phyloP scores from a whole-genome alignment of 2,888 invertebrate genomes.

The Melangyna quadrimaculata region DNA sequence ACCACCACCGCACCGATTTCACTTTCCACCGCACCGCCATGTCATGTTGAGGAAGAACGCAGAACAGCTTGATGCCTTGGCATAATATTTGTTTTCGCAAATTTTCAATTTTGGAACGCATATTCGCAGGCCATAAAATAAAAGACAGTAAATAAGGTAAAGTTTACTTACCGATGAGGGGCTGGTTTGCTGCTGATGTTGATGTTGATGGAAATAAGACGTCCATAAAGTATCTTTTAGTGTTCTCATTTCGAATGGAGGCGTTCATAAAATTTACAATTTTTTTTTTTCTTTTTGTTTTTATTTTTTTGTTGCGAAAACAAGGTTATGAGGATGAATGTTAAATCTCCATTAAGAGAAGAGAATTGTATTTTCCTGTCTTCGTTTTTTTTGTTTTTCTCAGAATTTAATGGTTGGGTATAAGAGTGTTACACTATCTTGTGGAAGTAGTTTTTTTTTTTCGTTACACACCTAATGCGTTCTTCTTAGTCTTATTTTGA shows the following conservation, averaged over 20 bases:
- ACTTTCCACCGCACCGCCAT: neutral
- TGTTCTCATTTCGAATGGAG: constrained; percentile 27
- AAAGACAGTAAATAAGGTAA: constrained; percentile 29
- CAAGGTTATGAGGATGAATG: constrained; percentile 32
- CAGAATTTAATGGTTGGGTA: constrained; percentile 12
- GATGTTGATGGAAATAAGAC: constrained; percentile 5
- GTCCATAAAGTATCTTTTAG: constrained; percentile 45
- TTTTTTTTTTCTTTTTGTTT: neutral
- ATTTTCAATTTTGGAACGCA: constrained; percentile 46
- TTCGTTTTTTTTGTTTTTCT: neutral
- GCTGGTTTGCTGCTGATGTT: neutral
- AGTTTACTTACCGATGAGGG: constrained; percentile 19
- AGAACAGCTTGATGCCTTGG: neutral
- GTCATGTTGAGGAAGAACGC: neutral
- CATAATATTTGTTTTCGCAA: constrained; percentile 34
- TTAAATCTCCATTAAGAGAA: constrained; percentile 42
- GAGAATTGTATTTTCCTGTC: neutral
- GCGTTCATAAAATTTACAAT: constrained; percentile 41
- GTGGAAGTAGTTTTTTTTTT: neutral
- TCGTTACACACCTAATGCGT: neutral
- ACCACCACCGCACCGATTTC: neutral
- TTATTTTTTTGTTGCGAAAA: neutral
- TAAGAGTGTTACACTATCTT: constrained; percentile 23
- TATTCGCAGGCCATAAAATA: constrained; percentile 44
- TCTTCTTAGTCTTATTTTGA: constrained; percentile 1